Evolutionary conservation across 2,113 vertebrate species (phyloP), one percentile per base, ranked within the genome.

Genomic region (Dipodomys merriami): DNA sequence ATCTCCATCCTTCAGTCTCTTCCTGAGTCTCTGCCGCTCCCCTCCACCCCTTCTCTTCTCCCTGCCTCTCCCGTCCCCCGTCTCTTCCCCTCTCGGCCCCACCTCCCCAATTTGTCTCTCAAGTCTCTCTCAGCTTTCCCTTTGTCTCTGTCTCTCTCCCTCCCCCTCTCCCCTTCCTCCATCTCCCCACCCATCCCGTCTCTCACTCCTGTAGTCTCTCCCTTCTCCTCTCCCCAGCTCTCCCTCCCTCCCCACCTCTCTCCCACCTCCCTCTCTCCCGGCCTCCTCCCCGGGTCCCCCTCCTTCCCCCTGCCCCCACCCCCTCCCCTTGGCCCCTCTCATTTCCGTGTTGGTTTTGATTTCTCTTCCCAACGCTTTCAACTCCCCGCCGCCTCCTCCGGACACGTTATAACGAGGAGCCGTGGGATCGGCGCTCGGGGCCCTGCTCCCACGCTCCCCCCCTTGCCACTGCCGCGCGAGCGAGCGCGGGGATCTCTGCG

Each of bases 321-420:
- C 95, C 97, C 35, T 39, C 92, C 90, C 96, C 94, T 86, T 92
- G 93, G 98, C 97, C 97, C 97, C 98, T 98, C 97, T 96, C 96
- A 95, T 96, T 96, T 96, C 95, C 97, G 95, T 96, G 96, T 96
- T 96, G 94, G 96, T 96, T 96, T 98, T 98, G 96, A 97, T 97
- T 96, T 97, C 96, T 97, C 96, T 98, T 99, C 98, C 98, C 97
- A 93, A 98, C 96, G 98, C 98, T 99, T 99, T 99, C 99, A 98
- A 99, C 98, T 98, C 98, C 98, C 98, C 98, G 96, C 98, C 97
- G 99, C 98, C 98, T 99, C 99, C 98, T 98, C 98, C 98, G 99
- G 99, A 99, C 99, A 99, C 98, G 99, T 99, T 99, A 99, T 99
- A 99, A 99, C 99, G 99, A 99, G 99, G 98, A 99, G 99, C 98